A percentile compares a stretch with the other conserved stretches of the same genome.
Evolutionary conservation across 2,888 invertebrate species (phyloP).

Genomic region (Parasteatoda lunata): DNA sequence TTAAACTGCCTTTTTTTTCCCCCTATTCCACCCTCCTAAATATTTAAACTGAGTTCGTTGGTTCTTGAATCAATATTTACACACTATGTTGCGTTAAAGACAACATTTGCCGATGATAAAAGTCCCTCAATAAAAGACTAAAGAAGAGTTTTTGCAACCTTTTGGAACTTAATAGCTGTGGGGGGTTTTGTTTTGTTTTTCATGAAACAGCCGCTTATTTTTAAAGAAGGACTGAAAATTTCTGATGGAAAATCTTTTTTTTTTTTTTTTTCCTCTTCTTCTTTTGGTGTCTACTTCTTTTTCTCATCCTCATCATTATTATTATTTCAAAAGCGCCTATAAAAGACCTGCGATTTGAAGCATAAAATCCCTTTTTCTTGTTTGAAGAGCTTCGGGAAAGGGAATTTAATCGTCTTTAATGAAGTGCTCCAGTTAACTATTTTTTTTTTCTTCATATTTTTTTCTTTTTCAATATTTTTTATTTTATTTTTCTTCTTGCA

Average conservation of each 20-base stretch:
- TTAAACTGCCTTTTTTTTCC: slow-evolving; percentile 50
- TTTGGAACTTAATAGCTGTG: slow-evolving; percentile 65
- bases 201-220: slow-evolving; percentile 34
- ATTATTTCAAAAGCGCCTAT: slow-evolving; percentile 55
- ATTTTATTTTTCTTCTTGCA: background rate
- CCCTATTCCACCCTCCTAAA: slow-evolving; percentile 43
- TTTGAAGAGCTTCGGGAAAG: slow-evolving; percentile 56
- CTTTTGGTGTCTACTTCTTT: background rate
- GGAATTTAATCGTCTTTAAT: slow-evolving; percentile 66
- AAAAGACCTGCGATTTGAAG: slow-evolving; percentile 47
- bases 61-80: slow-evolving; percentile 68
- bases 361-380: slow-evolving; percentile 62
- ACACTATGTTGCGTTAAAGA: slow-evolving; percentile 63
- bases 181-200: slow-evolving; percentile 63
- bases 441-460: slow-evolving; percentile 29
- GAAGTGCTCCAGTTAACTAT: slow-evolving; percentile 54
- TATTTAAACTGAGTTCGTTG: slow-evolving; percentile 66
- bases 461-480: background rate
- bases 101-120: slow-evolving; percentile 67
- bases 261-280: background rate
- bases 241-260: slow-evolving; percentile 38
- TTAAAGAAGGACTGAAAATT: slow-evolving; percentile 32
- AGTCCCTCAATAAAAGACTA: slow-evolving; percentile 64
- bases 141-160: slow-evolving; percentile 58
- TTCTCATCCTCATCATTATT: slow-evolving; percentile 45